Percentiles rank a stretch among this genome's conserved stretches.
phyloP scores from a whole-genome alignment of 2,797 vertebrate genomes.

The Enteromius viviparus region DNA sequence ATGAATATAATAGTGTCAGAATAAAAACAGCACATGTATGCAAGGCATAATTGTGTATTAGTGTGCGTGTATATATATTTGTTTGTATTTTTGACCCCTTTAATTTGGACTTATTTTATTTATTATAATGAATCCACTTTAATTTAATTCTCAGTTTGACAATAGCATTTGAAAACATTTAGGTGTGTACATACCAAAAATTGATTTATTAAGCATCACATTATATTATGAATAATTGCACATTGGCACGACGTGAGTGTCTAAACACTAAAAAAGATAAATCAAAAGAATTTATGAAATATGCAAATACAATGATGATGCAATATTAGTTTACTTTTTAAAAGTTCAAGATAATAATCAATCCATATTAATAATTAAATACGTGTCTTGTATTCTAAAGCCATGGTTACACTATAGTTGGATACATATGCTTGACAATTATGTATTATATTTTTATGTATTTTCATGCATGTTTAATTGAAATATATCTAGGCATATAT shows the following conservation, averaged over 20 bases:
- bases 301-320: background rate
- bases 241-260: slow-evolving; percentile 22
- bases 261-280: slow-evolving; percentile 11
- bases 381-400: background rate
- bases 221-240: background rate
- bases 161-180: background rate
- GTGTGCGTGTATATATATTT: background rate
- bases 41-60: background rate
- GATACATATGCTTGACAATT: background rate
- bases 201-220: background rate
- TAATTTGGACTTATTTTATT: background rate
- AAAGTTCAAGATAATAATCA: background rate
- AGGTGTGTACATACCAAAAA: no score
- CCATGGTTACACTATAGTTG: background rate
- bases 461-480: no score
- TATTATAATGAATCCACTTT: background rate
- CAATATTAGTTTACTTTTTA: background rate
- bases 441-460: background rate
- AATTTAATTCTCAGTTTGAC: background rate
- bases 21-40: background rate
- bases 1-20: background rate
- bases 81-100: background rate
- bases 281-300: background rate
- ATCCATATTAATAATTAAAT: background rate
- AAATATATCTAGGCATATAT: background rate